Evolutionary conservation across 2,113 vertebrate genomes (phyloP).

Genomic region (Anhinga anhinga): DNA sequence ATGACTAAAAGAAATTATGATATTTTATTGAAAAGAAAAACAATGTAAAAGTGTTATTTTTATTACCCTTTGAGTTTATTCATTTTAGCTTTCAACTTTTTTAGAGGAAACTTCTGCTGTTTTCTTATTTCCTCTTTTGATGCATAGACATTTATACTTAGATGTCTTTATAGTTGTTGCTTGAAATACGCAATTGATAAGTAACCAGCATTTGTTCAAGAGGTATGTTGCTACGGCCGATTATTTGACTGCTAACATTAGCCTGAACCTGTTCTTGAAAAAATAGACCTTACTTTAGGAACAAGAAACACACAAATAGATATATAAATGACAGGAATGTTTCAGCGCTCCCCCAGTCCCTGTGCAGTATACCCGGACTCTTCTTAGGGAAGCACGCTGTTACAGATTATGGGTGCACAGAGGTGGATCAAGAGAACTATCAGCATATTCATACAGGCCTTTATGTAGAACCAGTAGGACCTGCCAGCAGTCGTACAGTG

Average conservation of each 20-base stretch:
- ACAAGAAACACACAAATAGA: not conserved
- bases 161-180: not conserved
- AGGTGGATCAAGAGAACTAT: not conserved
- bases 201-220: not conserved
- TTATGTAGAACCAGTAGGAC: not conserved
- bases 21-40: not conserved
- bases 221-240: not conserved
- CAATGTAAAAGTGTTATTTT: not conserved
- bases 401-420: not conserved
- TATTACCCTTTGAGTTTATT: not conserved
- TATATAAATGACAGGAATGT: not conserved
- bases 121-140: not conserved
- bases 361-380: not conserved
- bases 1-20: not conserved
- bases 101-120: not conserved
- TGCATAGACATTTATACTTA: not conserved
- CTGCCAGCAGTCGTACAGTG: not conserved
- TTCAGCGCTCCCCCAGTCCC: fast-evolving
- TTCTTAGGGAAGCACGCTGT: not conserved
- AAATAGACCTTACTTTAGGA: not conserved
- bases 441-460: not conserved
- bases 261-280: not conserved
- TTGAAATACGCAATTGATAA: not conserved
- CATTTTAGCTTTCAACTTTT: not conserved
- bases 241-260: not conserved